These are phyloP conservation scores for Glandiceps talaboti DNA, from an alignment of 53 echinoderm and acorn worm species.

Conservation along the genomic window DNA sequence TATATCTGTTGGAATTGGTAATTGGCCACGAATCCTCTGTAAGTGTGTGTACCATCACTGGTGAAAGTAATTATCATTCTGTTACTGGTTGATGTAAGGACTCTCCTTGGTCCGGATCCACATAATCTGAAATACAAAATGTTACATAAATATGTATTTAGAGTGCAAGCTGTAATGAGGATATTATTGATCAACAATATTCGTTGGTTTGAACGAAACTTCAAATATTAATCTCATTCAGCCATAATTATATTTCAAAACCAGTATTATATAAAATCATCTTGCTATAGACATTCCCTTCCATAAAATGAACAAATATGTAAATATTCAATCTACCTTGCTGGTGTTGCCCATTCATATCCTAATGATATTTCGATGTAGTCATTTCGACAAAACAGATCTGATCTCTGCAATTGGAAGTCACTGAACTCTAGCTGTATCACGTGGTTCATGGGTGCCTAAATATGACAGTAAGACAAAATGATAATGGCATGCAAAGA, in stretches of 20 bases:
- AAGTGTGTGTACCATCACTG: neutral
- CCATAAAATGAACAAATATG: too few relatives aligned
- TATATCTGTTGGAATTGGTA: too few relatives aligned
- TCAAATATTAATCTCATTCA: too few relatives aligned
- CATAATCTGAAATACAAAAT: neutral
- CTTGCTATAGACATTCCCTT: too few relatives aligned
- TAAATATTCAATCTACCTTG: neutral
- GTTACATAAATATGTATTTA: too few relatives aligned
- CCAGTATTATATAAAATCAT: too few relatives aligned
- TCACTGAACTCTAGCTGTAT: neutral
- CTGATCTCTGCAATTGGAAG: neutral
- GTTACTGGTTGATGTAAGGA: neutral
- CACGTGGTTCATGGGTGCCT: neutral
- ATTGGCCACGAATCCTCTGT: neutral
- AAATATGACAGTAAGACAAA: too few relatives aligned
- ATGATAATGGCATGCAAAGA: too few relatives aligned
- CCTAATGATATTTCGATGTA: neutral
- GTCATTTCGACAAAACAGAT: neutral
- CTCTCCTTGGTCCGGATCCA: neutral
- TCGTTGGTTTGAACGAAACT: too few relatives aligned
- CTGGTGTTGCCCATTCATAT: neutral
- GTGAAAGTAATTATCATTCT: neutral
- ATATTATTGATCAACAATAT: too few relatives aligned
- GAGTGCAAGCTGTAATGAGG: too few relatives aligned
- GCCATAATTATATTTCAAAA: too few relatives aligned